phyloP scores from a whole-genome alignment of 2,113 vertebrate species.

The Leptosomus discolor region DNA sequence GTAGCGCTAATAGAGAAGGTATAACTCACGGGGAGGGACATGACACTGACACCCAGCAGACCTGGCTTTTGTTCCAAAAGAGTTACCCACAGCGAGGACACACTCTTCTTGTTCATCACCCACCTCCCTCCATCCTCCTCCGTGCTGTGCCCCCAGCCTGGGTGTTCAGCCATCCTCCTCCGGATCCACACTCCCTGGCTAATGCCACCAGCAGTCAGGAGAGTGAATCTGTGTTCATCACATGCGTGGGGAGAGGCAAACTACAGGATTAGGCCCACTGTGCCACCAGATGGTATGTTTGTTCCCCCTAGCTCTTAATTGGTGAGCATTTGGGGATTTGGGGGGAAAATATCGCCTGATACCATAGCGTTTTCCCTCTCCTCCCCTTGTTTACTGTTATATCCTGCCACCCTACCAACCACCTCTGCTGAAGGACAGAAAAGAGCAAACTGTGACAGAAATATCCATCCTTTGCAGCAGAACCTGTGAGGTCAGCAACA shows the following conservation, averaged over 20 bases:
- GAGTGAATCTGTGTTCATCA: neutral
- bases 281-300: neutral
- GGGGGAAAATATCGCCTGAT: fast-evolving
- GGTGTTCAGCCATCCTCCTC: neutral
- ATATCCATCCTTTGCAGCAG: neutral
- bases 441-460: neutral
- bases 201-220: neutral
- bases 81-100: fast-evolving
- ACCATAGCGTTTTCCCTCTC: neutral
- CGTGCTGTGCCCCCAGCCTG: fast-evolving
- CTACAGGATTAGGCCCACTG: neutral
- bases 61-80: neutral
- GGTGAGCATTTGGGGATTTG: neutral
- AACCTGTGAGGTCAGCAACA: neutral
- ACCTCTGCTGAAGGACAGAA: neutral
- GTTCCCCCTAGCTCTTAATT: neutral
- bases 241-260: neutral
- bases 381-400: neutral
- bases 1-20: neutral
- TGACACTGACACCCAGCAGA: fast-evolving
- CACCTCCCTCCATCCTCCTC: neutral
- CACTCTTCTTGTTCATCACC: neutral
- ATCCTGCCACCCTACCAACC: neutral
- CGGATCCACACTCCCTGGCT: fast-evolving
- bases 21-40: neutral